A percentile compares a stretch with the other conserved stretches of the same genome.
Conservation (phyloP, 2,113 vertebrate genomes). For the Ibidorhyncha struthersii region DNA sequence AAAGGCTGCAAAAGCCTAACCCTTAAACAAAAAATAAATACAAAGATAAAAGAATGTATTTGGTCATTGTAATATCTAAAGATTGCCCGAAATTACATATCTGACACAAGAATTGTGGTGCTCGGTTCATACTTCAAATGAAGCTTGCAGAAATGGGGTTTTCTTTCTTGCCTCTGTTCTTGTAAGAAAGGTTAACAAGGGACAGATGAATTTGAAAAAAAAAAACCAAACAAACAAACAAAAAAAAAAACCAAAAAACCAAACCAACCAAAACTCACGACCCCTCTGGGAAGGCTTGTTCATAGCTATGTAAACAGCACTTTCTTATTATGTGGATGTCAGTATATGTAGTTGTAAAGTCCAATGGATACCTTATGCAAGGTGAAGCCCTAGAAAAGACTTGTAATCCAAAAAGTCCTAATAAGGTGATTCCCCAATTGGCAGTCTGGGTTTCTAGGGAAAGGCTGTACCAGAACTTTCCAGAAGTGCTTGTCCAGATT, state of each 20-base stretch:
- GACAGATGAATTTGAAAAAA: not conserved
- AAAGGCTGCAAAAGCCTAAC: not conserved
- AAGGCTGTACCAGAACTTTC: not conserved
- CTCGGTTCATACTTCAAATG: not conserved
- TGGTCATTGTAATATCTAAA: not conserved
- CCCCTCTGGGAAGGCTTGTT: not conserved
- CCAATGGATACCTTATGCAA: not conserved
- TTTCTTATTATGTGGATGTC: not conserved
- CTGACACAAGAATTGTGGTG: not conserved
- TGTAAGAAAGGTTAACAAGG: not conserved
- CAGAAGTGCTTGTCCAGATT: not conserved
- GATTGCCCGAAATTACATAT: not conserved
- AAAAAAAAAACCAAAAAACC: too few relatives aligned
- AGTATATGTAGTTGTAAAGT: not conserved
- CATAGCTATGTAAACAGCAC: not conserved
- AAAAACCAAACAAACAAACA: too few relatives aligned
- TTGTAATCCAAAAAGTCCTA: not conserved
- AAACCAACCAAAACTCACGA: fast-evolving
- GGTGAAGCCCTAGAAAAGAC: not conserved
- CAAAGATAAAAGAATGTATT: not conserved
- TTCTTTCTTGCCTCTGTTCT: not conserved
- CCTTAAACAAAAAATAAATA: not conserved
- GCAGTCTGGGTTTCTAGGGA: not conserved
- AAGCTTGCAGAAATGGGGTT: not conserved
- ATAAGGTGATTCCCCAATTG: not conserved